phyloP scores from a whole-genome alignment of 2,888 invertebrate genomes.

The Ichneumon xanthorius region DNA sequence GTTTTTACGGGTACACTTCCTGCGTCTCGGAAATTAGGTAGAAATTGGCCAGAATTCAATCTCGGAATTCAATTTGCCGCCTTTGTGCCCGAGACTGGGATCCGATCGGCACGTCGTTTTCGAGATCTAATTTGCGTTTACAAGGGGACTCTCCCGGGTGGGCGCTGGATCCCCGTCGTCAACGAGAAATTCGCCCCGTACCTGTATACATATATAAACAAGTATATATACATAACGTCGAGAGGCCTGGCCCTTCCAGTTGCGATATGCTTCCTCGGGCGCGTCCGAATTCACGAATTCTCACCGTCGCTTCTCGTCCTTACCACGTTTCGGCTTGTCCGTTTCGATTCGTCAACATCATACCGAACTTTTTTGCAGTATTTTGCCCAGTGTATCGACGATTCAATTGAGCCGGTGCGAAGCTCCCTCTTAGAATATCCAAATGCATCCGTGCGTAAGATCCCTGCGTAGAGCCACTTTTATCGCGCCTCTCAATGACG shows the following conservation, averaged over 20 bases:
- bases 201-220: constrained; percentile 4
- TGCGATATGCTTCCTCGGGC: constrained; percentile 53
- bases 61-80: constrained; percentile 78
- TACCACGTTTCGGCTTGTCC: neutral
- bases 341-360: constrained; percentile 23
- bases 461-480: too few species aligned
- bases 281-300: constrained; percentile 39
- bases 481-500: neutral
- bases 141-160: constrained; percentile 47
- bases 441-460: too few species aligned
- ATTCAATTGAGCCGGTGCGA: constrained; percentile 24
- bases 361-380: constrained; percentile 18
- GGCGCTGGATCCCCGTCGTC: constrained; percentile 19
- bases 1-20: constrained; percentile 31
- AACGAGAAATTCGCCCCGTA: constrained; percentile 10
- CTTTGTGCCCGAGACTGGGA: constrained; percentile 75
- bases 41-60: constrained; percentile 79
- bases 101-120: constrained; percentile 77
- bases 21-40: constrained; percentile 75
- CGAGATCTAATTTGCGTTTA: constrained; percentile 80
- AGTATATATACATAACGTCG: neutral
- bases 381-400: constrained; percentile 41
- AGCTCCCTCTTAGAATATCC: neutral
- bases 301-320: neutral
- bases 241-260: constrained; percentile 5